A percentile compares a stretch with the other conserved stretches of the same genome.
phyloP scores from a whole-genome alignment of 2,797 vertebrate genomes.

The Amblyopsis hoosieri region DNA sequence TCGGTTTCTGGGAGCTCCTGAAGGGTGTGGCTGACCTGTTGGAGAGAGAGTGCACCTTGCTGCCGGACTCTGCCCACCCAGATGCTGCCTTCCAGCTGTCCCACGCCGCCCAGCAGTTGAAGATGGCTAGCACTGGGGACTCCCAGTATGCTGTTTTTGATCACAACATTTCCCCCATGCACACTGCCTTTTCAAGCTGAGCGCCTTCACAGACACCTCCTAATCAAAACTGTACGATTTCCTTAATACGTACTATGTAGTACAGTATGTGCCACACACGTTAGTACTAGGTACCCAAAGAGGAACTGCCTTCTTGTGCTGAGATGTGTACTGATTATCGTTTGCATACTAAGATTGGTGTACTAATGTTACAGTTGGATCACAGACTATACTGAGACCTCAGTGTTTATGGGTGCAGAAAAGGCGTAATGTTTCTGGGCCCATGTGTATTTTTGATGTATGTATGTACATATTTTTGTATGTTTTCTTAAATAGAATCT shows the following conservation, averaged over 20 bases:
- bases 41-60: slow-evolving; percentile 93
- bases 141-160: slow-evolving; percentile 90
- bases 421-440: background rate
- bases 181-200: slow-evolving; percentile 92
- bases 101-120: slow-evolving; percentile 94
- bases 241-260: too few relatives aligned
- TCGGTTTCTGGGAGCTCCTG: slow-evolving; percentile 95
- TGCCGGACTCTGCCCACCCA: slow-evolving; percentile 94
- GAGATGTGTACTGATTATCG: too few relatives aligned
- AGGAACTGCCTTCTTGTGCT: too few relatives aligned
- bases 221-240: too few relatives aligned
- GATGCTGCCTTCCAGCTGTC: slow-evolving; percentile 96
- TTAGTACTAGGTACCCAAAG: too few relatives aligned
- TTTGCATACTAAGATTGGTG: too few relatives aligned
- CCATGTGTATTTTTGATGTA: background rate
- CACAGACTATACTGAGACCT: background rate
- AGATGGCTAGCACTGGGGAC: slow-evolving; percentile 89
- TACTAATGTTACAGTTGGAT: slow-evolving; percentile 11
- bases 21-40: slow-evolving; percentile 95
- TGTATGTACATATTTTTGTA: slow-evolving; percentile 36
- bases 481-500: slow-evolving; percentile 30
- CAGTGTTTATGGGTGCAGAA: slow-evolving; percentile 5
- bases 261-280: too few relatives aligned
- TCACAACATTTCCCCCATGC: slow-evolving; percentile 93
- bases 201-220: slow-evolving; percentile 11